Evolutionary conservation across 2,113 vertebrate genomes (phyloP), one percentile per base, ranked within the genome.

Genomic region (Pteropus alecto): DNA sequence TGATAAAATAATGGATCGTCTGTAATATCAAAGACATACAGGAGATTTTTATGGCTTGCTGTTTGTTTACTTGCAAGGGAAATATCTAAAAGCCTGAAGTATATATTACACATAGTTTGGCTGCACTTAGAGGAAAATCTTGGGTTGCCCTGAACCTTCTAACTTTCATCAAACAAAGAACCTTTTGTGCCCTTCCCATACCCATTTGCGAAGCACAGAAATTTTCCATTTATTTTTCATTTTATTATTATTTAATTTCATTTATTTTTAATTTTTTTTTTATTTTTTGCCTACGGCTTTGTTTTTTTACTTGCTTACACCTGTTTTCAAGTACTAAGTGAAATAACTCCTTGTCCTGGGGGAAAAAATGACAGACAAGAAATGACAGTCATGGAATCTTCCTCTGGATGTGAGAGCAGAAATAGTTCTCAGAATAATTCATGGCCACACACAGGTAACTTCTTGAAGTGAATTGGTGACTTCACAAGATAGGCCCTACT

Each of bases 161-260:
- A 48, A 90, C 65, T 97, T 98, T 96, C 94, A 96, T 98, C 95
- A 94, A 65, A 98, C 96, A 98, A 98, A 97, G 95, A 90, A 38
- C 58, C 73, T 97, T n/a, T 93, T 98, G 82, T 98, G 81, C 48
- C 38, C 89, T 97, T 58, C 58, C 41, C 33, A 60, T 58, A 67
- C 38, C 91, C 87, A 21, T 33, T 81, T 76, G 70, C 92, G 58
- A 92, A 96, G 43, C 24, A 92, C 33, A 95, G 78, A 89, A 85
- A 43, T 18, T 90, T 93, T 89, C 94, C 78, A 77, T 33, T 97
- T 93, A 21, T 76, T 87, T 94, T 97, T 96, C 56, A 65, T 11
- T 92, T 94, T 22, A 61, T 87, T 92, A 86, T 88, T 90, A 83
- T 91, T 91, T 54, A 70, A 30, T 71, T 83, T 92, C 78, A 54